These are phyloP conservation scores for Cranoglanis bouderius DNA, from an alignment of 2,113 vertebrate genomes.

Conservation along the genomic window DNA sequence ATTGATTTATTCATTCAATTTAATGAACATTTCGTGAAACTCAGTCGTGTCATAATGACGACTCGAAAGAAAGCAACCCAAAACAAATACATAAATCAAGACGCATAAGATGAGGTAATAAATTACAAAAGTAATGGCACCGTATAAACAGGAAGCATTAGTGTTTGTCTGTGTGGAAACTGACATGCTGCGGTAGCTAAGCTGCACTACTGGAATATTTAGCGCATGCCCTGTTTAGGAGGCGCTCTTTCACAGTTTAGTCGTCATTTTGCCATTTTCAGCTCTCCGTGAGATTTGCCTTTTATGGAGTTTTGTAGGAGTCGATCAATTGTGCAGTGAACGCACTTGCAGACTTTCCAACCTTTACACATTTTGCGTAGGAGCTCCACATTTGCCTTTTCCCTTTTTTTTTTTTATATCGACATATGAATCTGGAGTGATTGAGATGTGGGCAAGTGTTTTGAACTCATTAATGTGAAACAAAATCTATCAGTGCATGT, in stretches of 20 bases:
- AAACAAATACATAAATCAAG: background rate
- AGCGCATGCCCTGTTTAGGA: background rate
- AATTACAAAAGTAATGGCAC: background rate
- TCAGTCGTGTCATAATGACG: no score
- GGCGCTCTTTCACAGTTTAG: background rate
- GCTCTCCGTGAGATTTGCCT: background rate
- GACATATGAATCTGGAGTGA: background rate
- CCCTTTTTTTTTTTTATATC: no score
- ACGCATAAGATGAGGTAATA: background rate
- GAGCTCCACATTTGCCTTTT: background rate
- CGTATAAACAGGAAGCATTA: background rate
- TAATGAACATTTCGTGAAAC: no score
- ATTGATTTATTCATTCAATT: no score
- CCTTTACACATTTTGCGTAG: background rate
- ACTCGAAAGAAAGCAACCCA: background rate
- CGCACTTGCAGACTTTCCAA: background rate
- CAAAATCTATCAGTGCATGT: no score
- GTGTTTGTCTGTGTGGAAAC: background rate
- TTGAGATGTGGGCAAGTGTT: background rate
- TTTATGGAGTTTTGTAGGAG: background rate
- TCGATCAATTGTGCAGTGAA: background rate
- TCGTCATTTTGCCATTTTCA: background rate
- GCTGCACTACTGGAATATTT: background rate
- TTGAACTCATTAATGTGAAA: no score
- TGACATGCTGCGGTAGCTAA: background rate